A percentile compares a stretch with the other conserved stretches of the same genome.
Conservation (phyloP, 2,888 invertebrate species). For the Epistrophe eligans region DNA sequence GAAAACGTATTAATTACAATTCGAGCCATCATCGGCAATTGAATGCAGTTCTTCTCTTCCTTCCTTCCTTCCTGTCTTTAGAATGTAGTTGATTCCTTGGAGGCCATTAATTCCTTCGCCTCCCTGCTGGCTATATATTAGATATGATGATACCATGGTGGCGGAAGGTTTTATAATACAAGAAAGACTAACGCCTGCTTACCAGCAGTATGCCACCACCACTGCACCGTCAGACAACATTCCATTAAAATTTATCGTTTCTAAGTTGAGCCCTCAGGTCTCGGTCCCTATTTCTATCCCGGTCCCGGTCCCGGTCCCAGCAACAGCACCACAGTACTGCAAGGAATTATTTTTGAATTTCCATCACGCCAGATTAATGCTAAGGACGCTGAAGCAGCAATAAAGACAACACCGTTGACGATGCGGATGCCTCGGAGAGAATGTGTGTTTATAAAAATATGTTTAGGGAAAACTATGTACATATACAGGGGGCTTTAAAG, state of each 20-base stretch:
- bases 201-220: constrained; percentile 50
- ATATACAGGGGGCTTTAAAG: constrained; percentile 18
- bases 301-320: not conserved
- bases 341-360: constrained; percentile 59
- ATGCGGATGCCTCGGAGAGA: constrained; percentile 35
- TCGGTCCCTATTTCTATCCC: constrained; percentile 1
- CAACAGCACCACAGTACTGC: not conserved
- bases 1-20: constrained; percentile 72
- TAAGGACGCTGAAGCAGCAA: constrained; percentile 57
- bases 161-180: constrained; percentile 31
- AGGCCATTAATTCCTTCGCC: constrained; percentile 53
- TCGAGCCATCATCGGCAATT: constrained; percentile 60
- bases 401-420: constrained; percentile 17
- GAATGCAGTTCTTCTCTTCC: constrained; percentile 46
- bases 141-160: constrained; percentile 7
- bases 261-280: constrained; percentile 61
- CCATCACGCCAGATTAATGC: constrained; percentile 62
- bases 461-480: constrained; percentile 32
- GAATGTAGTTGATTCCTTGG: constrained; percentile 47
- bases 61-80: constrained; percentile 28
- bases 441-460: constrained; percentile 60
- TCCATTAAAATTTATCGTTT: constrained; percentile 68
- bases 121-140: constrained; percentile 39
- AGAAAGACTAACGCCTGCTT: constrained; percentile 50
- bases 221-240: constrained; percentile 43